These are phyloP conservation scores for Rhagoletis pomonella DNA, from an alignment of 1,140 invertebrate genomes.

Conservation along the genomic window DNA sequence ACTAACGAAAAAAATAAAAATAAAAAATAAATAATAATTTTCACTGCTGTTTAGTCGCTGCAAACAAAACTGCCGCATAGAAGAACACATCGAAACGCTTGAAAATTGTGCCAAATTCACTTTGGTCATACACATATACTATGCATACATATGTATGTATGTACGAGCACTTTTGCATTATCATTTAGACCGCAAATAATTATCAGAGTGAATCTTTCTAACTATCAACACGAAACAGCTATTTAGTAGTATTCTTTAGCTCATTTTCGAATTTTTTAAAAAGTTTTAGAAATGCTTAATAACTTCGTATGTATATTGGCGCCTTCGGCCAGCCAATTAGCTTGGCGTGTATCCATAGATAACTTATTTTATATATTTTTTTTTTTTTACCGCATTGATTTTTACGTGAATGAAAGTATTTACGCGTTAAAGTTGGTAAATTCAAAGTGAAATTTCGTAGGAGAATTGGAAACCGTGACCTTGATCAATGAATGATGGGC, in stretches of 20 bases:
- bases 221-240: background rate
- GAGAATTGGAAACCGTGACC: background rate
- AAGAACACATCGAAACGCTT: background rate
- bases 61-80: background rate
- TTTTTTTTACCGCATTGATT: background rate
- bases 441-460: background rate
- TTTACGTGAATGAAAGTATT: conserved; percentile 35
- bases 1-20: background rate
- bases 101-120: conserved; percentile 36
- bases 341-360: background rate
- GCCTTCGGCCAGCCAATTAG: background rate
- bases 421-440: background rate
- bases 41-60: background rate
- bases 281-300: background rate
- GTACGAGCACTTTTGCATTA: background rate
- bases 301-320: background rate
- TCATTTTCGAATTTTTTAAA: background rate
- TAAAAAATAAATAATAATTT: conserved; percentile 1
- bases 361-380: background rate
- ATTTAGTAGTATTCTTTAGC: background rate
- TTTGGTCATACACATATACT: background rate
- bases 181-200: conserved; percentile 34
- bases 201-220: conserved; percentile 12
- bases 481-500: background rate
- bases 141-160: background rate